These are phyloP conservation scores for Trachops cirrhosus DNA, from an alignment of 2,797 vertebrate species.

Conservation along the genomic window DNA sequence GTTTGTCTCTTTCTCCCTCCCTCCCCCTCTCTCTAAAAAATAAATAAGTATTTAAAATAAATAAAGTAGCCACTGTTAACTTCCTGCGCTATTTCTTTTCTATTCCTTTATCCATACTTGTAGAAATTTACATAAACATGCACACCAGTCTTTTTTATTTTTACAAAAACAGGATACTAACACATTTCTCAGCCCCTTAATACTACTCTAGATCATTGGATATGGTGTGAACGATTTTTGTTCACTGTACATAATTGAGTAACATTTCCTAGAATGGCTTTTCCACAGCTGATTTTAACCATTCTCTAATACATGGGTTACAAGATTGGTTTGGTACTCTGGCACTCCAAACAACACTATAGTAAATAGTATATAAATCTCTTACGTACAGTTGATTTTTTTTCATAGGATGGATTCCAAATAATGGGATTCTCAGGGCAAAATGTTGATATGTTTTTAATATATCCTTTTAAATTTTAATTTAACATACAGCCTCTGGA, in stretches of 20 bases:
- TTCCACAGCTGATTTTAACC: background rate
- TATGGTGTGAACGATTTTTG: background rate
- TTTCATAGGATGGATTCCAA: background rate
- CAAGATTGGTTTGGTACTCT: background rate
- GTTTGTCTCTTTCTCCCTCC: background rate
- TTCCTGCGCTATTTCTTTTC: background rate
- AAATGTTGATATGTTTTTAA: slow-evolving; percentile 31
- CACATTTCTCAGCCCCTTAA: background rate
- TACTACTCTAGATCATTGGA: background rate
- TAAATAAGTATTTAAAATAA: background rate
- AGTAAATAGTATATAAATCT: background rate
- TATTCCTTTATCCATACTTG: background rate
- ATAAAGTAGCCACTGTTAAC: background rate
- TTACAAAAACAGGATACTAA: background rate
- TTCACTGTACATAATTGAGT: background rate
- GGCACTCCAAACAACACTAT: background rate
- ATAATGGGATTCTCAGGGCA: background rate
- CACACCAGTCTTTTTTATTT: background rate
- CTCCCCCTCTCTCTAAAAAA: background rate
- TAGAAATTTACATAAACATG: background rate
- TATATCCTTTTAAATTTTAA: slow-evolving; percentile 11
- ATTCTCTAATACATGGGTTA: background rate
- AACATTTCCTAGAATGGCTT: background rate
- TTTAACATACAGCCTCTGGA: background rate
- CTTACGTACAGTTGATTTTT: slow-evolving; percentile 28